Conservation (phyloP, 2,113 vertebrate species). For the Myotis davidii region DNA sequence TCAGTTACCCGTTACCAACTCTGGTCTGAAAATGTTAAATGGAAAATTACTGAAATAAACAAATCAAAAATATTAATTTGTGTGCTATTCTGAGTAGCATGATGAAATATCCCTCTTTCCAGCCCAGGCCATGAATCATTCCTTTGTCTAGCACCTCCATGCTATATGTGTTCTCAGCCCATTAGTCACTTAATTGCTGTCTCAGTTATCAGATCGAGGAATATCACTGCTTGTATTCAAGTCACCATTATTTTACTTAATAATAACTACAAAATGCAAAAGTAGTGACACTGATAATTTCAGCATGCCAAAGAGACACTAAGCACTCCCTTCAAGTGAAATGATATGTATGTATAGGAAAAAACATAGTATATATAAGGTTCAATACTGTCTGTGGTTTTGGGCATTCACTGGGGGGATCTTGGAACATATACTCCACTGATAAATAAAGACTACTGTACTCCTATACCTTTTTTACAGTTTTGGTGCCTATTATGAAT, state of each 20-base stretch:
- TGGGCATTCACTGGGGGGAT: not conserved
- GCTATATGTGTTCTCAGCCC: not conserved
- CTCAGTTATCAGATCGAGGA: not conserved
- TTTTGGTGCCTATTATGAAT: accelerated
- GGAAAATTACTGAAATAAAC: not conserved
- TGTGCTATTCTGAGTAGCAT: not conserved
- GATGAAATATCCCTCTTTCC: not conserved
- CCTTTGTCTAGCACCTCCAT: not conserved
- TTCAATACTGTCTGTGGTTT: not conserved
- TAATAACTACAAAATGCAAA: not conserved
- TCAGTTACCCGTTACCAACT: not conserved
- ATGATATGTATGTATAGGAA: not conserved
- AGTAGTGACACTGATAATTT: too few relatives aligned
- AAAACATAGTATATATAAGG: not conserved
- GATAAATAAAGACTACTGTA: not conserved
- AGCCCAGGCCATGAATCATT: not conserved
- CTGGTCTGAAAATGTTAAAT: not conserved
- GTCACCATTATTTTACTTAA: not conserved
- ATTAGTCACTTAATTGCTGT: not conserved
- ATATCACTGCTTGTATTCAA: not conserved
- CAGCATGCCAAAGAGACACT: not conserved
- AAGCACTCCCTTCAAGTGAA: not conserved
- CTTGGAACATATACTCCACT: not conserved
- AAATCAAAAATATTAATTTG: not conserved
- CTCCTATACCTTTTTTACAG: not conserved